Conservation (phyloP, 2,797 vertebrate genomes). For the Philypnodon macrostomus region DNA sequence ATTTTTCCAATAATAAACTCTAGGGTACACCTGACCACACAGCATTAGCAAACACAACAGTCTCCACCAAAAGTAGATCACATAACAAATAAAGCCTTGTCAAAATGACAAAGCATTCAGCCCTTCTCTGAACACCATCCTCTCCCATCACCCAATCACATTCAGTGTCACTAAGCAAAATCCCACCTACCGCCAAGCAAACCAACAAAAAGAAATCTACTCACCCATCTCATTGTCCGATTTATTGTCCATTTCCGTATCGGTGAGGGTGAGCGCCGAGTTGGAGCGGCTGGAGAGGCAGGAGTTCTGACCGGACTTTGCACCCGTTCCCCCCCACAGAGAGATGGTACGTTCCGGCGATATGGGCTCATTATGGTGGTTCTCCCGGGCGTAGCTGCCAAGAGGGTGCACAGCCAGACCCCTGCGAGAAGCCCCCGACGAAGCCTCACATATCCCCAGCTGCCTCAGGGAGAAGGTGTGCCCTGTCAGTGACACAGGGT, state of each 20-base stretch:
- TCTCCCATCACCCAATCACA: too few relatives aligned
- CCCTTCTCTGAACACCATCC: too few relatives aligned
- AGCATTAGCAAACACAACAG: too few relatives aligned
- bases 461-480: constrained; percentile 98
- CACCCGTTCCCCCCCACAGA: constrained; percentile 94
- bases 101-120: too few relatives aligned
- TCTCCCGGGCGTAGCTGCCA: constrained; percentile 90
- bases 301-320: constrained; percentile 90
- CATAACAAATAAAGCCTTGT: too few relatives aligned
- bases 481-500: constrained; percentile 76
- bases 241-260: constrained; percentile 97
- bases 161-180: constrained; percentile 30
- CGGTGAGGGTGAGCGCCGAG: constrained; percentile 95
- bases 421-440: constrained; percentile 86
- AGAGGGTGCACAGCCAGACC: constrained; percentile 89
- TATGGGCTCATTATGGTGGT: constrained; percentile 89
- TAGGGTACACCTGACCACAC: too few relatives aligned
- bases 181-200: constrained; percentile 40
- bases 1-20: too few relatives aligned
- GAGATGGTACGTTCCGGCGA: constrained; percentile 93
- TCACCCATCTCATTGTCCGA: constrained; percentile 96
- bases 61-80: too few relatives aligned
- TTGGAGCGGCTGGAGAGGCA: constrained; percentile 96
- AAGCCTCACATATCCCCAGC: constrained; percentile 93
- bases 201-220: constrained; percentile 57